Conservation (phyloP, 2,888 invertebrate species). For the Plebejus anna region DNA sequence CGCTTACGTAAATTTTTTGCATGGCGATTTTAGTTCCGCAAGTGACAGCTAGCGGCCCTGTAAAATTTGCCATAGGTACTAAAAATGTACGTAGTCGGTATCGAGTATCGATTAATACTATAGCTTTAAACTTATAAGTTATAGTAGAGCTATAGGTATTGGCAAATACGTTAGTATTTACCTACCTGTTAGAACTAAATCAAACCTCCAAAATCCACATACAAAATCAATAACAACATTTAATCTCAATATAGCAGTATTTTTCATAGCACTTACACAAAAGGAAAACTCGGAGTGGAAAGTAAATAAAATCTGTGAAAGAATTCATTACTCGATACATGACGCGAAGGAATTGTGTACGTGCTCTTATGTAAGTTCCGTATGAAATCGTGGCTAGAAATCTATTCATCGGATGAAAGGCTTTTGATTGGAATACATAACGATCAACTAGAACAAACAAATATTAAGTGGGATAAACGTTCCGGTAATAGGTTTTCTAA, state of each 20-base stretch:
- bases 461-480: background rate
- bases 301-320: slow-evolving; percentile 16
- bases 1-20: too few species aligned
- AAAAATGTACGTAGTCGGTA: too few species aligned
- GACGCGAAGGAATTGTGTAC: slow-evolving; percentile 8
- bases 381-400: slow-evolving; percentile 19
- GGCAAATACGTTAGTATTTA: too few species aligned
- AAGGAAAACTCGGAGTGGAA: background rate
- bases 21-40: too few species aligned
- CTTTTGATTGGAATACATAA: slow-evolving; percentile 2
- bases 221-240: background rate
- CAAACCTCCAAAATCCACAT: too few species aligned
- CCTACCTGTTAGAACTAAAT: too few species aligned
- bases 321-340: slow-evolving; percentile 18
- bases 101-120: too few species aligned
- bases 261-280: background rate
- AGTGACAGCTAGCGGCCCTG: too few species aligned
- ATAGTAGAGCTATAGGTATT: too few species aligned
- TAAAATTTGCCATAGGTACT: too few species aligned
- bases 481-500: background rate
- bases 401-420: slow-evolving; percentile 1
- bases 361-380: background rate
- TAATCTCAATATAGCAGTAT: background rate
- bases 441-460: background rate
- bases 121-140: too few species aligned